These are phyloP conservation scores for Lordiphosa stackelbergi DNA, from an alignment of 1,140 invertebrate genomes.

Conservation along the genomic window DNA sequence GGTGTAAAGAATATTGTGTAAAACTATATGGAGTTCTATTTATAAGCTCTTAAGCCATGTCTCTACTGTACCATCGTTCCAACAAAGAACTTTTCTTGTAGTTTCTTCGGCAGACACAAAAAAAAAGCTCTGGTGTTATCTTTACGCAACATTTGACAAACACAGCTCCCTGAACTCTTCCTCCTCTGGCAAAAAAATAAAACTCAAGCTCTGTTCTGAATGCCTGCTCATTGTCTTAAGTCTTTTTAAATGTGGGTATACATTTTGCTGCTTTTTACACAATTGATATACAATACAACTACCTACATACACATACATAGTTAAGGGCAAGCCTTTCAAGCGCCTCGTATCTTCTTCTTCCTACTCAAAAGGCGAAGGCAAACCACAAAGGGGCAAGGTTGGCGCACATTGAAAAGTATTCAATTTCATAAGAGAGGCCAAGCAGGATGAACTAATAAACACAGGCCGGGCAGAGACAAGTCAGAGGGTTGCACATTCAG, in stretches of 20 bases:
- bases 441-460: conserved; percentile 59
- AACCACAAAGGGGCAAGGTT: conserved; percentile 59
- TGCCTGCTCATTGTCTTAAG: conserved; percentile 35
- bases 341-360: conserved; percentile 34
- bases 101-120: conserved; percentile 19
- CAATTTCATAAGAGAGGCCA: conserved; percentile 35
- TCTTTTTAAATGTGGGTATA: conserved; percentile 1
- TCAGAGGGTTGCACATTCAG: conserved; percentile 19
- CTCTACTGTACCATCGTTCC: conserved; percentile 11
- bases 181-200: conserved; percentile 12
- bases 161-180: conserved; percentile 14
- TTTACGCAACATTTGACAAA: conserved; percentile 61
- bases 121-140: conserved; percentile 39
- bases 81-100: conserved; percentile 38
- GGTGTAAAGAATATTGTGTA: too few relatives aligned
- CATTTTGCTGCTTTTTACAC: background rate
- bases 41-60: too few relatives aligned
- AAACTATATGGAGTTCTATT: too few relatives aligned
- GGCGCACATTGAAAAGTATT: conserved; percentile 45
- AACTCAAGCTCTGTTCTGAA: conserved; percentile 30
- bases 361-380: conserved; percentile 28
- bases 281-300: conserved; percentile 5
- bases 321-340: conserved; percentile 54
- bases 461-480: conserved; percentile 12
- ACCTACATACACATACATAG: conserved; percentile 11